phyloP scores from a whole-genome alignment of 2,888 invertebrate species.

The Fragum sueziense region DNA sequence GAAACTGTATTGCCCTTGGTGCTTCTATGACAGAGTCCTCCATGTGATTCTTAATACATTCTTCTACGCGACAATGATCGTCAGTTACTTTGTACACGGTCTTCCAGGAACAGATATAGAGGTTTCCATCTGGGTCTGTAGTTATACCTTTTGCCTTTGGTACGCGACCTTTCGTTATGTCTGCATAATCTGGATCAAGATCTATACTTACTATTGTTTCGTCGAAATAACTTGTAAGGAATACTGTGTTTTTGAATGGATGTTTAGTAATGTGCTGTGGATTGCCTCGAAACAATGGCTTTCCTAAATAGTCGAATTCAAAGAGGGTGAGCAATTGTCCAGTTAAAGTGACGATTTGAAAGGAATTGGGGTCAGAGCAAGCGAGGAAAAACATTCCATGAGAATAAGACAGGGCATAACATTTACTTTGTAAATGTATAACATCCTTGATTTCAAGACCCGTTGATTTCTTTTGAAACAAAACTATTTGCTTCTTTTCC shows the following conservation, averaged over 20 bases:
- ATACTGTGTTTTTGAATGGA: neutral
- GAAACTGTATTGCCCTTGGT: neutral
- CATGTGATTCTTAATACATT: neutral
- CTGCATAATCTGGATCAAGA: neutral
- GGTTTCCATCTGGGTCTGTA: neutral
- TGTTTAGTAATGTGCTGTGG: neutral
- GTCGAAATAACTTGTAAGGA: neutral
- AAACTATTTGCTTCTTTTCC: neutral
- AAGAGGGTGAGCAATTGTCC: neutral
- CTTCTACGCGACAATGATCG: neutral
- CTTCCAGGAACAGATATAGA: neutral
- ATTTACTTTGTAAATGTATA: neutral
- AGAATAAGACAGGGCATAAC: neutral
- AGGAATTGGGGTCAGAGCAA: neutral
- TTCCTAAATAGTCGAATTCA: neutral
- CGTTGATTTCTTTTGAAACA: neutral
- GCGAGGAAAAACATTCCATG: neutral
- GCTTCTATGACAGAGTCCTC: neutral
- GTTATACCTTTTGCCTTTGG: neutral
- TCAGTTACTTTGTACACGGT: neutral
- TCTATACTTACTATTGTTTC: neutral
- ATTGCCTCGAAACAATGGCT: neutral
- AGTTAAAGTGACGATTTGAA: neutral
- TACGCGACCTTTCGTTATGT: neutral
- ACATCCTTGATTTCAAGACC: neutral